Evolutionary conservation across 2,113 vertebrate species (phyloP).

Genomic region (Apaloderma vittatum): DNA sequence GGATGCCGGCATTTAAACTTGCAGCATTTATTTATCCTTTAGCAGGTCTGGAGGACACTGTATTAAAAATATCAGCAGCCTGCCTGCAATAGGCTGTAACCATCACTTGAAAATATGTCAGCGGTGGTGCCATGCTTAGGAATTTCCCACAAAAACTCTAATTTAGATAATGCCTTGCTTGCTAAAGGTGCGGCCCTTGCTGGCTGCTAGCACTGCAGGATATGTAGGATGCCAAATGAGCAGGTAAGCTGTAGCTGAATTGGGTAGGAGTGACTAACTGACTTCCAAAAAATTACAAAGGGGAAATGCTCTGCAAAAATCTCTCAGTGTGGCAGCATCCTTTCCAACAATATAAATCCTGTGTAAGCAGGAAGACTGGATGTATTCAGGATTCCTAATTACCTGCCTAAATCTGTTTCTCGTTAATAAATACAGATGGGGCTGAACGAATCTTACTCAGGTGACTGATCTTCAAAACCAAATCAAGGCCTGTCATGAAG

Average conservation of each 20-base stretch:
- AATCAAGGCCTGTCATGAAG: neutral
- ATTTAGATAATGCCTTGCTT: slow-evolving; percentile 2
- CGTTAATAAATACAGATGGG: neutral
- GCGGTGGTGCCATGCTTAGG: neutral
- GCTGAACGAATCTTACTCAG: neutral
- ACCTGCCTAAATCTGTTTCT: neutral
- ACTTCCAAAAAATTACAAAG: neutral
- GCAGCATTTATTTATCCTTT: neutral
- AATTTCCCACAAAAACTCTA: neutral
- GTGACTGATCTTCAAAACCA: slow-evolving; percentile 4
- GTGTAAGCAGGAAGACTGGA: neutral
- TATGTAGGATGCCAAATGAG: neutral
- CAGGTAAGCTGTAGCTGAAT: neutral
- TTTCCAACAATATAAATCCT: neutral
- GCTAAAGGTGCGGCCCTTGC: neutral
- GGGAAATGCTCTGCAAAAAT: neutral
- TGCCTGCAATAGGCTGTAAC: neutral
- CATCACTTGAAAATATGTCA: neutral
- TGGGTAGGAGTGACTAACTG: neutral
- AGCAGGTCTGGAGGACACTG: neutral
- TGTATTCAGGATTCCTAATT: neutral
- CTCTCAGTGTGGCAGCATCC: neutral
- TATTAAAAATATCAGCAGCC: neutral
- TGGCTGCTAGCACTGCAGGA: neutral
- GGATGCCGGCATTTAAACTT: neutral